Conservation (phyloP, 2,888 invertebrate genomes). For the Philereme vetulata region DNA sequence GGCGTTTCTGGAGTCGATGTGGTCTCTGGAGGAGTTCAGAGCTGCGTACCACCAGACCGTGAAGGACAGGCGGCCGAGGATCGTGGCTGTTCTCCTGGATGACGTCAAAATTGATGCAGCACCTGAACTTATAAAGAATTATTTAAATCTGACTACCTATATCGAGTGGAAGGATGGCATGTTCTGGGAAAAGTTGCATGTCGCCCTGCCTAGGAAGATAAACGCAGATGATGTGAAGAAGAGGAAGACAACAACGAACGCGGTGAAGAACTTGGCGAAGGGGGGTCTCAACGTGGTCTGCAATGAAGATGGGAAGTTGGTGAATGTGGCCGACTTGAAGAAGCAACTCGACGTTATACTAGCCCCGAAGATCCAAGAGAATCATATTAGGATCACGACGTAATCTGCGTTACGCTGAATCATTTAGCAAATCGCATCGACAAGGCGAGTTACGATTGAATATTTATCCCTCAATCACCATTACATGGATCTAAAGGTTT, state of each 20-base stretch:
- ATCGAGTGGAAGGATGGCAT: conserved; percentile 91
- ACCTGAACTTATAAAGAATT: conserved; percentile 79
- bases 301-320: conserved; percentile 17
- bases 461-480: too few relatives aligned
- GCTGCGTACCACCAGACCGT: conserved; percentile 75
- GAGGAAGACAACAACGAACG: neutral
- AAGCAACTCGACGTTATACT: neutral
- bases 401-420: too few relatives aligned
- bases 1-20: conserved; percentile 66
- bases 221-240: conserved; percentile 7
- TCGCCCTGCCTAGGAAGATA: conserved; percentile 83
- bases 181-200: conserved; percentile 90
- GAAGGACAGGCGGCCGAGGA: conserved; percentile 83
- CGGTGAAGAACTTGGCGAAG: neutral
- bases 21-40: conserved; percentile 86
- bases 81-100: conserved; percentile 88
- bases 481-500: too few relatives aligned
- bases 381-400: too few relatives aligned
- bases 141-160: conserved; percentile 90
- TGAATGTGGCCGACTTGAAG: conserved; percentile 11
- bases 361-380: too few relatives aligned
- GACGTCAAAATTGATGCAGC: conserved; percentile 67
- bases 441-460: too few relatives aligned
- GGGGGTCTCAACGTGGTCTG: conserved; percentile 10
- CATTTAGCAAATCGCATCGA: too few relatives aligned